These are phyloP conservation scores for Natrix natrix DNA, from an alignment of 2,797 vertebrate species.

Conservation along the genomic window DNA sequence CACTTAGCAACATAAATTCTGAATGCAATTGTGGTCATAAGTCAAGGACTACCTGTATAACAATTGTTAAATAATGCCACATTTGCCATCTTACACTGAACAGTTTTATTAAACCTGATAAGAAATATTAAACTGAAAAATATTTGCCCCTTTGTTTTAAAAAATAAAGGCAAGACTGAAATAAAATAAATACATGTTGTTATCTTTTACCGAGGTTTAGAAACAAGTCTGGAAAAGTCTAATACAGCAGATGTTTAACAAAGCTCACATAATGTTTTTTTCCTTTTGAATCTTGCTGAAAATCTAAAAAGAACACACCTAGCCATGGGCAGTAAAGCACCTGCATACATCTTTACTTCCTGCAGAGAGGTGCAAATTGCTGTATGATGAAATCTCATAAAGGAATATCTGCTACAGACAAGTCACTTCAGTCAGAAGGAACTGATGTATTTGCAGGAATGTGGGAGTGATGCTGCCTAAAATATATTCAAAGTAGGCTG, in stretches of 20 bases:
- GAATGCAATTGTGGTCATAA: too few relatives aligned
- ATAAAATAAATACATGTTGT: neutral
- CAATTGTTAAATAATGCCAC: neutral
- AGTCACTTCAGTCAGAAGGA: constrained; percentile 46
- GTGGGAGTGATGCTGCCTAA: neutral
- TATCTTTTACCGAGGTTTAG: neutral
- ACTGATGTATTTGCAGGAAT: neutral
- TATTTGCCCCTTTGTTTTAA: neutral
- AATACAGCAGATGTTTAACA: neutral
- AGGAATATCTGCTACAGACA: neutral
- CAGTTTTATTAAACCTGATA: neutral
- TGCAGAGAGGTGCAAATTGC: constrained; percentile 55
- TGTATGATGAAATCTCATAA: constrained; percentile 31
- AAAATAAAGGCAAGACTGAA: neutral
- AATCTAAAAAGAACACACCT: neutral
- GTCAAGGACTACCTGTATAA: neutral
- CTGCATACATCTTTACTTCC: constrained; percentile 57
- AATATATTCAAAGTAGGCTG: constrained; percentile 39
- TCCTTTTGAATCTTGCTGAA: neutral
- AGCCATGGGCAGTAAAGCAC: constrained; percentile 43
- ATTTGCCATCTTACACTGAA: neutral
- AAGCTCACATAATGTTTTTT: neutral
- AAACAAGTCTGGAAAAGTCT: neutral
- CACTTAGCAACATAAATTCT: too few relatives aligned
- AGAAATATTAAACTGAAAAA: neutral